These are phyloP conservation scores for Zophobas morio DNA, from an alignment of 1,140 invertebrate species.

Conservation along the genomic window DNA sequence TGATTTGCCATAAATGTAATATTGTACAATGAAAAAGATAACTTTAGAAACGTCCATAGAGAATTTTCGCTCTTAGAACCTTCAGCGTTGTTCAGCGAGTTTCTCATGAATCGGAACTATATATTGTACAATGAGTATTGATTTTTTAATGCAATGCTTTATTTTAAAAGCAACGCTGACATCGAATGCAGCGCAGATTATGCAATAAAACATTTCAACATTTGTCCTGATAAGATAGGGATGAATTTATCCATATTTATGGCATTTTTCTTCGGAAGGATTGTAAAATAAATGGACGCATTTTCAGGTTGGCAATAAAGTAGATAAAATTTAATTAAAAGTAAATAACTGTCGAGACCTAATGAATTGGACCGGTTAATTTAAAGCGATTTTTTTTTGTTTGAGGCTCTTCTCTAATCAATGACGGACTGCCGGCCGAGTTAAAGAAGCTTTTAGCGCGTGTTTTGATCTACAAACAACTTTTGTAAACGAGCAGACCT, in stretches of 20 bases:
- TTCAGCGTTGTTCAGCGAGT: too few relatives aligned
- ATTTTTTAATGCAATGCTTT: slow-evolving; percentile 25
- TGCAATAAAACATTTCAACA: slow-evolving; percentile 34
- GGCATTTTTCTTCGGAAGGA: slow-evolving; percentile 42
- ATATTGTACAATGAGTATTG: background rate
- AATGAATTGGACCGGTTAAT: slow-evolving; percentile 54
- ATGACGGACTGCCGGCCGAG: slow-evolving; percentile 50
- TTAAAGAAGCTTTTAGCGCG: slow-evolving; percentile 59
- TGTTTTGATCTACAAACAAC: slow-evolving; percentile 61
- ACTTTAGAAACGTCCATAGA: too few relatives aligned
- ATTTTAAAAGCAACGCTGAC: slow-evolving; percentile 3
- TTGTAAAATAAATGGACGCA: slow-evolving; percentile 52
- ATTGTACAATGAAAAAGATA: too few relatives aligned
- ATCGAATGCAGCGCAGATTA: slow-evolving; percentile 5
- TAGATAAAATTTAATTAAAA: slow-evolving; percentile 55
- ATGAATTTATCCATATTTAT: slow-evolving; percentile 32
- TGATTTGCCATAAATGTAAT: too few relatives aligned
- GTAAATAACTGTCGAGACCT: slow-evolving; percentile 50
- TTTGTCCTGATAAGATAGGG: slow-evolving; percentile 42
- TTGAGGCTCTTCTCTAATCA: slow-evolving; percentile 53
- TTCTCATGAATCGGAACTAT: background rate
- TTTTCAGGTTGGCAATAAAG: slow-evolving; percentile 48
- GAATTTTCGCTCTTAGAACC: too few relatives aligned
- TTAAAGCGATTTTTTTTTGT: slow-evolving; percentile 51
- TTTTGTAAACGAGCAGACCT: slow-evolving; percentile 60